Base-by-base conservation (phyloP, 2,113 vertebrate species). In the Dascyllus trimaculatus region DNA sequence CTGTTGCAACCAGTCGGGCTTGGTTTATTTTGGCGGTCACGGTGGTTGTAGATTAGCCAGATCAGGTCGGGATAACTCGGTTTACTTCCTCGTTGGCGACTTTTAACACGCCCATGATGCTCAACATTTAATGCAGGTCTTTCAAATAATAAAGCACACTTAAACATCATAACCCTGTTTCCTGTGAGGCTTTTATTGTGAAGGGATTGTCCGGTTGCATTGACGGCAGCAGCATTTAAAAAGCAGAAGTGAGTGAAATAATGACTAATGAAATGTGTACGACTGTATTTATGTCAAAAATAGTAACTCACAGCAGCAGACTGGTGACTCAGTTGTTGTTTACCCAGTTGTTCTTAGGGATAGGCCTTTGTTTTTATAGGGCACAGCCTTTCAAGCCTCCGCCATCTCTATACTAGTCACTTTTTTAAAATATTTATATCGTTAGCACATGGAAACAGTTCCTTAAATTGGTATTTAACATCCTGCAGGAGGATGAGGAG, bases 1-100 rank as follows among this genome's bases (percentile, higher is more conserved):
- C 66, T 49, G 80, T 61, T 71, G 53, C 38, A 72, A 81, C 77
- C 11, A 1, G 67, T 66, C 19, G 0, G 49, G 63, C 65, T 22
- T 52, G 65, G 56, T 72, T 79, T 68, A 45, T 46, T 71, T 48
- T 65, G 66, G 48, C 32, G 17, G 57, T 21, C 35, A 14, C 14
- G 63, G 69, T 46, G 35, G 26, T 68, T 79, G 21, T 38, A 63
- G 51, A 64, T 76, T 60, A 73, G n/a, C 29, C 5, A 5, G 29
- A 29, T 29, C 29, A 29, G 29, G 29, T 29, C 29, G 6, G 29
- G 29, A 29, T 32, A 45, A 58, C 4, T 59, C 15, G 2, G 13
- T 43, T 43, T 15, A 43, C 14, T 43, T 43, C 32, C 32, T 35
- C 32, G 26, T 29, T 29, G 26, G 26, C 5, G 26, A 5, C 26